Evolutionary conservation across 2,113 vertebrate species (phyloP), one percentile per base, ranked within the genome.

Genomic region (Dunckerocampus dactyliophorus): DNA sequence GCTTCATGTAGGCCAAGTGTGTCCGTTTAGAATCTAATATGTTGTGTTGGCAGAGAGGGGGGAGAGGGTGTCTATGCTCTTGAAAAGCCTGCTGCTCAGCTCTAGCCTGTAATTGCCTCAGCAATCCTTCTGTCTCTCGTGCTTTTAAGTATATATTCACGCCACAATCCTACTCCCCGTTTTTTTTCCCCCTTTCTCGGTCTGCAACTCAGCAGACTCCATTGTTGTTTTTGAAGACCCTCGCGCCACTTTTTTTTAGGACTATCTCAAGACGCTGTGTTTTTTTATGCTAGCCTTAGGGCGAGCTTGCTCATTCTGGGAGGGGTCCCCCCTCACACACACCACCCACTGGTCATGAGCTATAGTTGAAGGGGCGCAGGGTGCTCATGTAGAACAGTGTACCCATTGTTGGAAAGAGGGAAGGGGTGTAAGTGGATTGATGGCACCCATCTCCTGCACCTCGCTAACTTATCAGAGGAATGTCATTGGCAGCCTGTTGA

Each of bases 91-190:
- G 74, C 82, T 79, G 75, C 87, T 77, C 79, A 81, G 79, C 74
- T 16, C 51, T 87, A 89, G 84, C 87, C 88, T 91, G 87, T 90
- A 90, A 90, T 90, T 91, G 88, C 81, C 82, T 48, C 75, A 65
- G 79, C 79, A 75, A 77, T 79, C 81, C 64, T 72, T 70, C 77
- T 67, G 63, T 74, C 57, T 78, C 65, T 79, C 57, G 77, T 71
- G 71, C 71, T 79, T 76, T 76, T 71, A 69, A 61, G 74, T 69
- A 70, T 74, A 73, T 57, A 58, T 39, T 28, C 63, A 72, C 65
- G 64, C 45, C 52, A 21, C 75, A 74, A 81, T 79, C 74, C 62
- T 19, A n/a, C 75, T 76, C 64, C 52, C 45, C 42, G 63, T 74
- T 71, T 65, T 67, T 52, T 50, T 14, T 6, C 17, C 52, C 52